Evolutionary conservation across 2,888 invertebrate species (phyloP).

Genomic region (Callyntrura sp.): DNA sequence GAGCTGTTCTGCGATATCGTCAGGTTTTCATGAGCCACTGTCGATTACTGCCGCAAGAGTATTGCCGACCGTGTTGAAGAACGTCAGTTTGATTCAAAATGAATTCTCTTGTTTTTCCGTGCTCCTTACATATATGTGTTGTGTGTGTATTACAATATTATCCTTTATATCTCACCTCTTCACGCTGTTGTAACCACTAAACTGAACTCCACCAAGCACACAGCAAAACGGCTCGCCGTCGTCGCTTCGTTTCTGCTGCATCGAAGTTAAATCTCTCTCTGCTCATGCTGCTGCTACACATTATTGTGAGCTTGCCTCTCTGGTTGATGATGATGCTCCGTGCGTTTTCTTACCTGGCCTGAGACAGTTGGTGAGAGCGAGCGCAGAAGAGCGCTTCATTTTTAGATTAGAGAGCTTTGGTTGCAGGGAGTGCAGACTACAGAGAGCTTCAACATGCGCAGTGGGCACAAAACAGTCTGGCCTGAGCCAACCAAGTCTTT

Average conservation of each 20-base stretch:
- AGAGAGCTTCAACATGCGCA: too few species aligned
- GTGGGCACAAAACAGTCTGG: too few species aligned
- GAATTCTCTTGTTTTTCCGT: slow-evolving; percentile 50
- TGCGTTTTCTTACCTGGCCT: slow-evolving; percentile 40
- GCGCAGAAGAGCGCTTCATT: slow-evolving; percentile 22
- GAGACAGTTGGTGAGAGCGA: slow-evolving; percentile 45
- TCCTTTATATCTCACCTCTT: slow-evolving; percentile 60
- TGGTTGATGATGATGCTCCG: background rate
- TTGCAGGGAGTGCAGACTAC: too few species aligned
- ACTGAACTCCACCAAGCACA: slow-evolving; percentile 14
- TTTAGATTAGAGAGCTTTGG: background rate
- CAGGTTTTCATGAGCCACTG: slow-evolving; percentile 76
- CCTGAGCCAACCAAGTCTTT: too few species aligned
- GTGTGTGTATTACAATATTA: slow-evolving; percentile 9
- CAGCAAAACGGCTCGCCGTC: slow-evolving; percentile 34
- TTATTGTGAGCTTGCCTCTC: background rate
- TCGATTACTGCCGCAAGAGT: slow-evolving; percentile 71
- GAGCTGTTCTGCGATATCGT: slow-evolving; percentile 73
- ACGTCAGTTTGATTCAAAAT: slow-evolving; percentile 51
- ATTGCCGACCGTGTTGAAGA: slow-evolving; percentile 46
- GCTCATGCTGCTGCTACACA: background rate
- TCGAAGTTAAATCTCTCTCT: slow-evolving; percentile 3
- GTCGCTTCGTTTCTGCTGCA: slow-evolving; percentile 25
- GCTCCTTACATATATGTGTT: slow-evolving; percentile 3
- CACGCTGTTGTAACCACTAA: background rate